Conservation (phyloP, 2,888 invertebrate genomes). For the Nysson spinosus region DNA sequence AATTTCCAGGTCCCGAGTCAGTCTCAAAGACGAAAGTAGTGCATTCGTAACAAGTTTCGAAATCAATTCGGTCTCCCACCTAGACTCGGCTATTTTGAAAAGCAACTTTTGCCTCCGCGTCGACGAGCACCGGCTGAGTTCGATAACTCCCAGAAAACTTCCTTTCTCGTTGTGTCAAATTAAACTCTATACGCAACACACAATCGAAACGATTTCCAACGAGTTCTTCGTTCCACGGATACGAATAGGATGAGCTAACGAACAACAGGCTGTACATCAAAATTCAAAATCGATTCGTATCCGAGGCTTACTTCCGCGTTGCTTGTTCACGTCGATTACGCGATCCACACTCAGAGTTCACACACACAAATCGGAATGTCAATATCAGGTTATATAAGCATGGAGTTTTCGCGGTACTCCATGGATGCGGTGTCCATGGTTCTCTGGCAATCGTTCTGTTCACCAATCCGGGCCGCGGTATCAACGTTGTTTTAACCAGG, state of each 20-base stretch:
- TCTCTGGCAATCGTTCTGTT: constrained; percentile 55
- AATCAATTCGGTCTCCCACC: constrained; percentile 30
- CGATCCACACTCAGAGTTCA: constrained; percentile 3
- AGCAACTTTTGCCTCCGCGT: constrained; percentile 16
- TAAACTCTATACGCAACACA: too few relatives aligned
- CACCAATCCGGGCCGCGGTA: constrained; percentile 48
- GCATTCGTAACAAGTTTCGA: constrained; percentile 44
- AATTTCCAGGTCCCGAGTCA: constrained; percentile 45
- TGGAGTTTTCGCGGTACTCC: constrained; percentile 23
- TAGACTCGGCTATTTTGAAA: constrained; percentile 22
- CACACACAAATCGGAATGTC: constrained; percentile 36
- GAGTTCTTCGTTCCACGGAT: too few relatives aligned
- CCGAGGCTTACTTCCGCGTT: constrained; percentile 1
- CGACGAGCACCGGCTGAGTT: too few relatives aligned
- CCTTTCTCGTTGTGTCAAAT: too few relatives aligned
- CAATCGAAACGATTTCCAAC: too few relatives aligned
- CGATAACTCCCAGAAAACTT: too few relatives aligned
- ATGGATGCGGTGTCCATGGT: constrained; percentile 36
- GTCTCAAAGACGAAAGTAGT: constrained; percentile 38
- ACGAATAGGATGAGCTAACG: too few relatives aligned
- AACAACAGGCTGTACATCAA: too few relatives aligned
- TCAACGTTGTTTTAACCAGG: constrained; percentile 67
- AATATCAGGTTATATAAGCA: constrained; percentile 31
- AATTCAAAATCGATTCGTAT: constrained; percentile 29
- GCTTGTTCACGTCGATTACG: constrained; percentile 3